phyloP scores from a whole-genome alignment of 2,113 vertebrate species.

The Leiothrix lutea region DNA sequence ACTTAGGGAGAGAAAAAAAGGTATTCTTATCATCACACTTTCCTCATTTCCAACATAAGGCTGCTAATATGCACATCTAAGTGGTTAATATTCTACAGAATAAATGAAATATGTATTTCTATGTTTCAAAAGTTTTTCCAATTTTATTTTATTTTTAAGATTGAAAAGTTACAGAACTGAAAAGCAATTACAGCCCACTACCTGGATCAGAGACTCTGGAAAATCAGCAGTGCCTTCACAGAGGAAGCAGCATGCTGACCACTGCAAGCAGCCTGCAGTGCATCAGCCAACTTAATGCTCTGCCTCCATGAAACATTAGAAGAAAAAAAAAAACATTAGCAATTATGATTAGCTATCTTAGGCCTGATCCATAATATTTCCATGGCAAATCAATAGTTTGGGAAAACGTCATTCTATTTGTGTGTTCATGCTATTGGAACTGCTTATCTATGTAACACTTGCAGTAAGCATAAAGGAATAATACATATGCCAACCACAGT shows the following conservation, averaged over 20 bases:
- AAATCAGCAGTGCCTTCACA: neutral
- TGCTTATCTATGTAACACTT: neutral
- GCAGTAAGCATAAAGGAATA: neutral
- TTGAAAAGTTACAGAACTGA: neutral
- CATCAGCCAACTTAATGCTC: neutral
- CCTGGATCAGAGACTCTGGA: neutral
- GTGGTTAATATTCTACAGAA: neutral
- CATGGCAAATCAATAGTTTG: neutral
- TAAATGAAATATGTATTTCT: neutral
- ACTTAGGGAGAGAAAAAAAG: constrained; percentile 67
- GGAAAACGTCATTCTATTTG: neutral
- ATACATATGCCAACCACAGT: neutral
- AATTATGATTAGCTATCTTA: neutral
- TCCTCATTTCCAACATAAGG: neutral
- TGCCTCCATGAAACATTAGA: neutral
- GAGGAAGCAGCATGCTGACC: neutral
- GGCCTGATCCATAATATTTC: neutral
- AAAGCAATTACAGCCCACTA: neutral
- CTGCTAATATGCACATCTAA: neutral
- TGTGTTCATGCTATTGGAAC: neutral
- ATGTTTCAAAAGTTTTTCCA: neutral
- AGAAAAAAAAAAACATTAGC: neutral
- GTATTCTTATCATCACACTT: neutral
- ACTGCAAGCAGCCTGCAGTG: neutral
- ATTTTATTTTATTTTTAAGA: neutral